Evolutionary conservation across 2,888 invertebrate genomes (phyloP).

Genomic region (Agonopterix alstromeriana): DNA sequence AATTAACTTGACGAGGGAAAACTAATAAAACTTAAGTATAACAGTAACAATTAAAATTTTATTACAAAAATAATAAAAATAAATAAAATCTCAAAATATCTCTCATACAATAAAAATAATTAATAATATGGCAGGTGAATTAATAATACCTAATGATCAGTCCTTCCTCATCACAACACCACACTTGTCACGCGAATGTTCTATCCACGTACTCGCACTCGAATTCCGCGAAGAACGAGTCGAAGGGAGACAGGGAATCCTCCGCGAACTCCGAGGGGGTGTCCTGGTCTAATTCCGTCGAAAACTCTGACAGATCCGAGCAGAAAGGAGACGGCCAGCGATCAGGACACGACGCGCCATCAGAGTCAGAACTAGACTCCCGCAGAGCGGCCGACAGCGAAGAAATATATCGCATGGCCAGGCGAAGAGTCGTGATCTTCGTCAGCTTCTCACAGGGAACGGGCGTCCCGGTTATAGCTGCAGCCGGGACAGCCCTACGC

Average conservation of each 20-base stretch:
- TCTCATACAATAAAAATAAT: slow-evolving; percentile 50
- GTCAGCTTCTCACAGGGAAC: slow-evolving; percentile 87
- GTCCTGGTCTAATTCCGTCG: slow-evolving; percentile 63
- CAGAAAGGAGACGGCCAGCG: slow-evolving; percentile 66
- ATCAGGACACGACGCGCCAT: slow-evolving; percentile 32
- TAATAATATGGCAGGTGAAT: slow-evolving; percentile 66
- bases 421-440: slow-evolving; percentile 90
- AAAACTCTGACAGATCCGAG: slow-evolving; percentile 74
- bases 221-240: slow-evolving; percentile 72
- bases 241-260: slow-evolving; percentile 77
- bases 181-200: slow-evolving; percentile 49
- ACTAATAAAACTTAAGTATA: slow-evolving; percentile 34
- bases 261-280: slow-evolving; percentile 69
- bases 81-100: slow-evolving; percentile 53
- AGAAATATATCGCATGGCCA: slow-evolving; percentile 92
- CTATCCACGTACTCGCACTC: slow-evolving; percentile 68
- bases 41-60: slow-evolving; percentile 64
- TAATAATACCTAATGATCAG: slow-evolving; percentile 46
- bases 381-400: slow-evolving; percentile 82
- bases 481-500: slow-evolving; percentile 83
- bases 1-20: neutral
- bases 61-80: slow-evolving; percentile 48
- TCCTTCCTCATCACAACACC: slow-evolving; percentile 16
- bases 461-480: slow-evolving; percentile 68
- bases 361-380: slow-evolving; percentile 9